A percentile compares a stretch with the other conserved stretches of the same genome.
Conservation (phyloP, 2,888 invertebrate genomes). For the Pseudeuparius sepicola region DNA sequence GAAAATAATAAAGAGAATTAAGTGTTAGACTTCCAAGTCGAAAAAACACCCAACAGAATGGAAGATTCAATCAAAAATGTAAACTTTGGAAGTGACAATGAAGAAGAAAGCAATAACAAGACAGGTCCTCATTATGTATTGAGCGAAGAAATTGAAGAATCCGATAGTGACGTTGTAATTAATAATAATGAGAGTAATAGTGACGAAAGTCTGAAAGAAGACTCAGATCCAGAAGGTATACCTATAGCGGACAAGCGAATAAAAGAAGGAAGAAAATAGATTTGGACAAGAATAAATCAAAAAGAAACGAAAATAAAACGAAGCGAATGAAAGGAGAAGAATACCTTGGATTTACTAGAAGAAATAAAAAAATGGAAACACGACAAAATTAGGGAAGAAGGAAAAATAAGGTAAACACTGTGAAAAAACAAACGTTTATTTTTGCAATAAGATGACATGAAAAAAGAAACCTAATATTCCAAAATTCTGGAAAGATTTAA, state of each 20-base stretch:
- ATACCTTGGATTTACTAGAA: not conserved
- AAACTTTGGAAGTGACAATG: no score
- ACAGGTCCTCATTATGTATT: not conserved
- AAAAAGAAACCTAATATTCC: constrained; percentile 2
- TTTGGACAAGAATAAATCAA: not conserved
- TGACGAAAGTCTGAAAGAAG: constrained; percentile 1
- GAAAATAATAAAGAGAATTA: constrained; percentile 1
- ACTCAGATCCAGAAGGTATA: constrained; percentile 2
- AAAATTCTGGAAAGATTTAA: constrained; percentile 3
- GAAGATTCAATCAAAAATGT: constrained; percentile 3
- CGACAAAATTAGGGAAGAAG: constrained; percentile 3
- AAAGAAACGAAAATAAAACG: constrained; percentile 2
- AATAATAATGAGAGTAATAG: constrained; percentile 2
- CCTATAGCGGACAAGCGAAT: not conserved
- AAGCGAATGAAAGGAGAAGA: constrained; percentile 1
- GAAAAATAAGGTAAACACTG: constrained; percentile 1
- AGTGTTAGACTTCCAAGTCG: constrained; percentile 2
- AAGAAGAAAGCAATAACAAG: no score
- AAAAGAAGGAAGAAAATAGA: constrained; percentile 2
- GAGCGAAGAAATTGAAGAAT: constrained; percentile 3
- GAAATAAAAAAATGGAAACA: no score
- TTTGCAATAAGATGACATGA: constrained; percentile 3
- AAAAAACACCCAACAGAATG: not conserved
- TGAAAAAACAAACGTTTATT: constrained; percentile 1
- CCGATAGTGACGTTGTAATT: constrained; percentile 3